Evolutionary conservation across 1,140 invertebrate genomes (phyloP).

Genomic region (Drosophila lini): DNA sequence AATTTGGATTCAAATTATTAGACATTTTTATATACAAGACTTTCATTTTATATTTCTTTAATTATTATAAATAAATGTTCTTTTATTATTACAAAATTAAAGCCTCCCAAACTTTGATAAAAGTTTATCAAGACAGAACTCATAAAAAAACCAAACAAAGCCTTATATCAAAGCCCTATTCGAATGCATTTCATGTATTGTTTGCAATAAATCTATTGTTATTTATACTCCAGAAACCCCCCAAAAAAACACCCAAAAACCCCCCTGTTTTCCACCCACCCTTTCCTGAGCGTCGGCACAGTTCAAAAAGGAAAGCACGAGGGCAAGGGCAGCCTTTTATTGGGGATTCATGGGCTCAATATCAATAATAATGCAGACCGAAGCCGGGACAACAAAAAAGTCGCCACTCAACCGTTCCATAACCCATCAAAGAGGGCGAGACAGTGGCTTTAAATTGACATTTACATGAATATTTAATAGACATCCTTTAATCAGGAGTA

Average conservation of each 20-base stretch:
- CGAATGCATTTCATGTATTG: constrained; percentile 75
- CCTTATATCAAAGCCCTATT: constrained; percentile 56
- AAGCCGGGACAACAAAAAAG: constrained; percentile 53
- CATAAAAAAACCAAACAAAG: constrained; percentile 36
- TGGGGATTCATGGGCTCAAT: constrained; percentile 56
- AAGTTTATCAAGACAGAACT: not conserved
- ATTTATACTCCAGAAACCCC: constrained; percentile 37
- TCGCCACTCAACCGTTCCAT: constrained; percentile 45
- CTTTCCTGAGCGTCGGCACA: constrained; percentile 39
- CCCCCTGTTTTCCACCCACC: not conserved
- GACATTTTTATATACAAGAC: no score
- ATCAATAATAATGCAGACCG: constrained; percentile 59
- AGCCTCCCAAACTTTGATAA: constrained; percentile 2
- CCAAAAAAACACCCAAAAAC: constrained; percentile 1
- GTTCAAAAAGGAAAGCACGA: constrained; percentile 41
- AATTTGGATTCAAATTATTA: no score
- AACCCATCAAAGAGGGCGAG: constrained; percentile 18
- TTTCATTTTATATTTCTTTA: not conserved
- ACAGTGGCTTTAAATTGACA: constrained; percentile 79
- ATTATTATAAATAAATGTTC: no score
- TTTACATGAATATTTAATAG: constrained; percentile 84
- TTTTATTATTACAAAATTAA: constrained; percentile 7
- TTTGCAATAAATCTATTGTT: constrained; percentile 82
- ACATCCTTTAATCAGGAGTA: constrained; percentile 79
- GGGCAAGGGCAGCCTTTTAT: constrained; percentile 21